Percentiles rank a stretch among this genome's conserved stretches.
Evolutionary conservation across 1,140 invertebrate genomes (phyloP).

Genomic region (Drosophila orena): DNA sequence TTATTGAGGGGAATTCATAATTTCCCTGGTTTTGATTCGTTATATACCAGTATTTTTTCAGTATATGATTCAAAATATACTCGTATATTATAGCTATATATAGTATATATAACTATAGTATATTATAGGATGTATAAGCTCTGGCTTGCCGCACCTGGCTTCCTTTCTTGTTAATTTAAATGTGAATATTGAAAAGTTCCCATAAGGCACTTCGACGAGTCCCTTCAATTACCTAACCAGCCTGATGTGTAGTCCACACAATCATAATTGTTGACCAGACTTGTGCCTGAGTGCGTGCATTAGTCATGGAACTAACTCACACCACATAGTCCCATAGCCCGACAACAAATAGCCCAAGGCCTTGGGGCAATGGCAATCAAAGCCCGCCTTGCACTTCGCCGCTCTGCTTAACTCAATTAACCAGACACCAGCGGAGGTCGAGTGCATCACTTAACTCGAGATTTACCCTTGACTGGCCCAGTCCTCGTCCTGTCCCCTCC

Average conservation of each 20-base stretch:
- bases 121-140: too few species aligned
- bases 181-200: too few species aligned
- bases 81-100: too few species aligned
- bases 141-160: too few species aligned
- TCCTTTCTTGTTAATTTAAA: too few species aligned
- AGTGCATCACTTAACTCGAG: conserved; percentile 32
- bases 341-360: background rate
- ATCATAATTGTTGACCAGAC: conserved; percentile 3
- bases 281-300: background rate
- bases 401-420: conserved; percentile 53
- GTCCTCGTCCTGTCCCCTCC: background rate
- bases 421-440: conserved; percentile 41
- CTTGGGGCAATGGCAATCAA: conserved; percentile 8
- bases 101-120: too few species aligned
- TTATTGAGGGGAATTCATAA: too few species aligned
- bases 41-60: too few species aligned
- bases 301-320: conserved; percentile 10
- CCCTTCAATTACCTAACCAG: background rate
- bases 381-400: conserved; percentile 10
- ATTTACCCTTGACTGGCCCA: conserved; percentile 37
- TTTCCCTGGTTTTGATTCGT: too few species aligned
- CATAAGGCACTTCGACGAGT: too few species aligned
- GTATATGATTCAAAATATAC: too few species aligned
- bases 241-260: background rate
- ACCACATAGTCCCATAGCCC: background rate